These are phyloP conservation scores for Galaxias olidus DNA, from an alignment of 2,797 vertebrate species.

Conservation along the genomic window DNA sequence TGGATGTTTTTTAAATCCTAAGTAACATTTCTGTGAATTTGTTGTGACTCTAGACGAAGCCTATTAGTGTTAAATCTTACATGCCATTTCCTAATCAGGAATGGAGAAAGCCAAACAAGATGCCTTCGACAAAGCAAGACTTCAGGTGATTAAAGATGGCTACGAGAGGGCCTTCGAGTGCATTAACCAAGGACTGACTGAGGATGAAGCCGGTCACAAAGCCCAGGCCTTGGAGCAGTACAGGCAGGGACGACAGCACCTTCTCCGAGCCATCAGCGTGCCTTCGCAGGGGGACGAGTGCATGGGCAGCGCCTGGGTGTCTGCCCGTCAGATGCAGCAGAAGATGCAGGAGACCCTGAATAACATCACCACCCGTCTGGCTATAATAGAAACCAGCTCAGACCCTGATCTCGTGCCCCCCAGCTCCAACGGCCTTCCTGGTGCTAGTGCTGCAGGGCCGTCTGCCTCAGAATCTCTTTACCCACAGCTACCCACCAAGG, in stretches of 20 bases:
- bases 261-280: constrained; percentile 83
- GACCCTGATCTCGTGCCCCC: constrained; percentile 16
- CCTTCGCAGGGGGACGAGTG: constrained; percentile 75
- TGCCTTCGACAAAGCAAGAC: constrained; percentile 79
- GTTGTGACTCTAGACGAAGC: too few species aligned
- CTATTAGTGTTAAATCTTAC: neutral
- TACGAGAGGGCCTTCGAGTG: constrained; percentile 88
- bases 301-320: constrained; percentile 82
- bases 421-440: neutral
- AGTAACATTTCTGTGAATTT: too few species aligned
- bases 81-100: constrained; percentile 36
- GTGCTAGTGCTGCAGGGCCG: constrained; percentile 22
- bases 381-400: constrained; percentile 75
- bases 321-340: constrained; percentile 89
- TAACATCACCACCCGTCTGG: constrained; percentile 85
- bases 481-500: constrained; percentile 78
- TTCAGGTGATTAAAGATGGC: constrained; percentile 88
- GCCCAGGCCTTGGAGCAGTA: constrained; percentile 83
- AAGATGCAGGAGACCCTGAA: constrained; percentile 93
- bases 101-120: constrained; percentile 82
- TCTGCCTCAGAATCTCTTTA: constrained; percentile 70
- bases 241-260: constrained; percentile 83
- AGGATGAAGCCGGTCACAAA: constrained; percentile 86
- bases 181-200: constrained; percentile 86
- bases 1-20: too few species aligned